Evolutionary conservation across 2,888 invertebrate genomes (phyloP), one percentile per base, ranked within the genome.

Genomic region (Bombyx huttoni): DNA sequence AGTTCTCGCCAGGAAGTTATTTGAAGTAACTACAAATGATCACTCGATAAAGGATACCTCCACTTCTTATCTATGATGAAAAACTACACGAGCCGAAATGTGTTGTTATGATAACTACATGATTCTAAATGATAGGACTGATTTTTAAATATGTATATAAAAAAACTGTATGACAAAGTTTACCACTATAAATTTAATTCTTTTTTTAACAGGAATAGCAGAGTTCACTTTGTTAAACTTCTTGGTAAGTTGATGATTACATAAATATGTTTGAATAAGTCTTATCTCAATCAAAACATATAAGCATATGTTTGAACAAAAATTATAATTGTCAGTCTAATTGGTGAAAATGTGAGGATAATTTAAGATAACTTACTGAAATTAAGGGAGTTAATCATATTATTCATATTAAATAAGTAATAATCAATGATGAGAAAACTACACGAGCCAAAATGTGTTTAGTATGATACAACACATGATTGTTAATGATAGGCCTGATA

Each of bases 71-170:
- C 46, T 40, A 51, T 85, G 85, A 85, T 84, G 84, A 81, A 59
- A 80, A 65, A 56, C 57, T 63, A 75, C 81, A 81, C 79, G 84
- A 85, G 84, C 84, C 83, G 70, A 82, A 78, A 81, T 66, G 82
- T 82, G 81, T 81, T 70, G 63, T 52, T 63, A 73, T 81, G 81
- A 83, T 61, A 58, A 77, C 75, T 77, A 76, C 75, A 55, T 79
- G 79, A 80, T 78, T 73, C 64, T 61, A 61, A 76, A 81, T 80
- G 81, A 81, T 80, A 80, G 81, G 81, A 53, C 81, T 80, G 80
- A 81, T 63, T 50, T n/a, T 14, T n/a, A 0, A 34, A 14, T 0
- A 13, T 3, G 24, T 3, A 2, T 24, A 24, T 24, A 24, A 24
- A 24, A n/a, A 24, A 24, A 24, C 24, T 24, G 24, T 2, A 24